Evolutionary conservation across 2,888 invertebrate genomes (phyloP).

Genomic region (Xestia ashworthii): DNA sequence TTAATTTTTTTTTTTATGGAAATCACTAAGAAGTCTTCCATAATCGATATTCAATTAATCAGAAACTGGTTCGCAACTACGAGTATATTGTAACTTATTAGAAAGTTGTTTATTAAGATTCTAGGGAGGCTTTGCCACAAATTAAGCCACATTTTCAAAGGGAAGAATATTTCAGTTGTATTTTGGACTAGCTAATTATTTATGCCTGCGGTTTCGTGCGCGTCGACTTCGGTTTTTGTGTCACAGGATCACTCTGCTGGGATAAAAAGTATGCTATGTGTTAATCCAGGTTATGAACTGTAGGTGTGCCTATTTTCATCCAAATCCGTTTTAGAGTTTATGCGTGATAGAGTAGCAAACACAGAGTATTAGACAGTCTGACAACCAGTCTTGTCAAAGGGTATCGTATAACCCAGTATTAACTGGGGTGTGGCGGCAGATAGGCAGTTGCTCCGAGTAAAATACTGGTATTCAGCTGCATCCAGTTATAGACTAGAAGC

Average conservation of each 20-base stretch:
- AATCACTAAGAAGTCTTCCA: constrained; percentile 59
- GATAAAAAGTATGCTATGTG: neutral
- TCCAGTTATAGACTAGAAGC: neutral
- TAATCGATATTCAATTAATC: constrained; percentile 65
- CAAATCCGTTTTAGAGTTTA: neutral
- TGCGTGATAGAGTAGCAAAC: neutral
- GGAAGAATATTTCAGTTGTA: neutral
- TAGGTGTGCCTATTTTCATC: neutral
- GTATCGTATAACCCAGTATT: neutral
- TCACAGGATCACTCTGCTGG: neutral
- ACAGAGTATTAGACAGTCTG: too few relatives aligned
- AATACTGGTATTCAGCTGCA: too few relatives aligned
- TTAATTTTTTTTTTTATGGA: constrained; percentile 63
- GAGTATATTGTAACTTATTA: constrained; percentile 12
- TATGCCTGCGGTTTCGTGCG: neutral
- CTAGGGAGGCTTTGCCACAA: constrained; percentile 16
- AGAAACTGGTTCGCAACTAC: constrained; percentile 34
- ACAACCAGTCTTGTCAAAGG: neutral
- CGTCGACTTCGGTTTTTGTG: neutral
- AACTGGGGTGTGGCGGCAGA: neutral
- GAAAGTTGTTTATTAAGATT: constrained; percentile 39
- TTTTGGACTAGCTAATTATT: neutral
- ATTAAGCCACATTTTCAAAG: constrained; percentile 14
- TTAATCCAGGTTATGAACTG: neutral
- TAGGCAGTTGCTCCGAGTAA: too few relatives aligned